A percentile compares a stretch with the other conserved stretches of the same genome.
phyloP scores from a whole-genome alignment of 2,113 vertebrate genomes.

The Platysternon megacephalum region DNA sequence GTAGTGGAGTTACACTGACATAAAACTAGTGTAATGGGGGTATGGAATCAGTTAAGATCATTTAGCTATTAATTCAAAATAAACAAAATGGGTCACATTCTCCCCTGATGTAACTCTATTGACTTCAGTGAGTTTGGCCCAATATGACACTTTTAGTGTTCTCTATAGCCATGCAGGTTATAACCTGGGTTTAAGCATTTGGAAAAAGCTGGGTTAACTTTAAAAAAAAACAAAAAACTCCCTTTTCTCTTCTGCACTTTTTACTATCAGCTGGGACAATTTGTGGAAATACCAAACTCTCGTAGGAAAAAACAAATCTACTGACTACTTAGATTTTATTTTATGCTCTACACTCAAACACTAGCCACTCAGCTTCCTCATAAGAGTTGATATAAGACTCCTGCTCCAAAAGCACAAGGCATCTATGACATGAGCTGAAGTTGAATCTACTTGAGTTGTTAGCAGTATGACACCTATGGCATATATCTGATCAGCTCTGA shows the following conservation, averaged over 20 bases:
- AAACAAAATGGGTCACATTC: not conserved
- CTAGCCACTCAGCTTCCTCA: not conserved
- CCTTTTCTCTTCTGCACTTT: not conserved
- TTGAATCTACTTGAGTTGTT: not conserved
- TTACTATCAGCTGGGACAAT: not conserved
- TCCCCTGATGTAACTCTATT: not conserved
- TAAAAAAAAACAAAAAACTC: accelerated
- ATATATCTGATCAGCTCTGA: not conserved
- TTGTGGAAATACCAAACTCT: not conserved
- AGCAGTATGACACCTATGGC: not conserved
- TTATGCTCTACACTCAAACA: not conserved
- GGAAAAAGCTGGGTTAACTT: not conserved
- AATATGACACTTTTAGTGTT: not conserved
- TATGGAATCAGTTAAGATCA: not conserved
- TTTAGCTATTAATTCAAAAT: slow-evolving; percentile 41
- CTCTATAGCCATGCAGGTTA: not conserved
- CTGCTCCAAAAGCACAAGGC: not conserved
- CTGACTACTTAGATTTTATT: not conserved
- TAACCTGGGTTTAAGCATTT: not conserved
- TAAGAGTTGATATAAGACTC: not conserved
- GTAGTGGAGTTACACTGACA: not conserved
- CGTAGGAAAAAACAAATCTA: not conserved
- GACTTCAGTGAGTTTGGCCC: too few species aligned
- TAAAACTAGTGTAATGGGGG: not conserved
- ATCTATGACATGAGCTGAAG: not conserved